Conservation (phyloP, 2,797 vertebrate species). For the Antrozous pallidus region DNA sequence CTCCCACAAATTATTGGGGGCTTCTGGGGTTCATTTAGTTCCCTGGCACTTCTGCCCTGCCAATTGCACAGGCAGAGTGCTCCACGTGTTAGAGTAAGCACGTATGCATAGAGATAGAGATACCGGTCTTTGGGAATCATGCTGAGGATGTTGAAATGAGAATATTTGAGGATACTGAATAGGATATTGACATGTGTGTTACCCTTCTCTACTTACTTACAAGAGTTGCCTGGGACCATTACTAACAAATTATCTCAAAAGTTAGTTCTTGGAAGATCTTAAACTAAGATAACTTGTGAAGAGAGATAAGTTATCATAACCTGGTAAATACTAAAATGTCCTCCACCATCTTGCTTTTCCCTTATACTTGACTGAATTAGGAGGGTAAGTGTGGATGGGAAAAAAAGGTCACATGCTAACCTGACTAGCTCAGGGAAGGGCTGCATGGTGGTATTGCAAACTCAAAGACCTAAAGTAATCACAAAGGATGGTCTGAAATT, state of each 20-base stretch:
- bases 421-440: too few relatives aligned
- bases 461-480: too few relatives aligned
- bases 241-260: not conserved
- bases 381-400: too few relatives aligned
- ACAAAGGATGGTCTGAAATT: too few relatives aligned
- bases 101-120: not conserved
- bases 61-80: not conserved
- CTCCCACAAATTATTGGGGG: not conserved
- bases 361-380: not conserved
- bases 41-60: not conserved
- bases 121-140: not conserved
- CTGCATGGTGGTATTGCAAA: too few relatives aligned
- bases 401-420: too few relatives aligned
- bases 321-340: not conserved
- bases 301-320: not conserved
- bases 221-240: not conserved
- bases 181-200: not conserved
- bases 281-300: not conserved
- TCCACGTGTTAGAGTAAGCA: not conserved
- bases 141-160: not conserved
- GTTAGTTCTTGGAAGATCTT: not conserved
- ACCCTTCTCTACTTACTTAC: not conserved
- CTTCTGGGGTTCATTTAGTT: not conserved
- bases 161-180: not conserved
- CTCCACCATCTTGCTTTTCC: not conserved